Conservation (phyloP, 2,113 vertebrate genomes). For the Elephas maximus region DNA sequence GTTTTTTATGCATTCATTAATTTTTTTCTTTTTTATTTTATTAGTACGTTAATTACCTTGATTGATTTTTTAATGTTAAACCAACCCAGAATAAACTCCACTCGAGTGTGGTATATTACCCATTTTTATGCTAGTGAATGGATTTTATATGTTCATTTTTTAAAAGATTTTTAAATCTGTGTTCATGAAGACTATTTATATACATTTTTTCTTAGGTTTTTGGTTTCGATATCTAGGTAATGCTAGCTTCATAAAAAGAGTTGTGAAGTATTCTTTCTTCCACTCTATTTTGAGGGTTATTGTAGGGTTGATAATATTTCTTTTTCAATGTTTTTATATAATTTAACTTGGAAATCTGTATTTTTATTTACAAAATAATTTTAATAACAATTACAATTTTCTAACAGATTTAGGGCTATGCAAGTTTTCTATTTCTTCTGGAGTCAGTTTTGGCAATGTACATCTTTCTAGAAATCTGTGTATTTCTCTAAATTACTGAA, state of each 20-base stretch:
- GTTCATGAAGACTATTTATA: background rate
- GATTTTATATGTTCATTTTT: background rate
- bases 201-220: background rate
- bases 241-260: background rate
- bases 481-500: constrained; percentile 28
- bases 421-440: background rate
- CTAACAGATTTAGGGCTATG: background rate
- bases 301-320: background rate
- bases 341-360: background rate
- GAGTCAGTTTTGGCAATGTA: background rate
- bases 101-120: background rate
- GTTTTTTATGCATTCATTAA: background rate
- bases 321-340: background rate
- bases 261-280: background rate
- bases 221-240: background rate
- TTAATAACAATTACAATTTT: constrained; percentile 44
- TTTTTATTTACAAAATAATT: background rate
- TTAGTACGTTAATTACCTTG: constrained; percentile 2
- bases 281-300: background rate
- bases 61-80: constrained; percentile 30
- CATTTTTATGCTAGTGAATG: background rate
- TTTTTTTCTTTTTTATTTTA: background rate
- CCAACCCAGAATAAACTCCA: background rate
- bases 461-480: constrained; percentile 22
- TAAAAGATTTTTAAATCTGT: background rate